Percentiles rank a stretch among this genome's conserved stretches.
phyloP scores from a whole-genome alignment of 2,797 vertebrate species.

The Labroides dimidiatus region DNA sequence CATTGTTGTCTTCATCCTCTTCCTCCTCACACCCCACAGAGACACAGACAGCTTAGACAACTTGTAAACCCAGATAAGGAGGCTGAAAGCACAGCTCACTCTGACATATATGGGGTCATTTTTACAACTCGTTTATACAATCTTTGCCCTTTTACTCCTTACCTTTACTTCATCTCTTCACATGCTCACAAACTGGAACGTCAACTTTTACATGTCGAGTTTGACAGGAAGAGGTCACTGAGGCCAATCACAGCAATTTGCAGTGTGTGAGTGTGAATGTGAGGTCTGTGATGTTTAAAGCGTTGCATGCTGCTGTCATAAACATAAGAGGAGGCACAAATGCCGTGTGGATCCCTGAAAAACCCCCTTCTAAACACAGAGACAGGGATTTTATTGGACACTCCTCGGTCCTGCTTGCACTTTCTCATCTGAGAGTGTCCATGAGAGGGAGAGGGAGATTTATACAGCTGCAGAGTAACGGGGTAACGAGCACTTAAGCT shows the following conservation, averaged over 20 bases:
- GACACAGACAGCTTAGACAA: slow-evolving; percentile 56
- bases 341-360: slow-evolving; percentile 31
- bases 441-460: slow-evolving; percentile 60
- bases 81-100: slow-evolving; percentile 64
- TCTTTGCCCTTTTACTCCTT: slow-evolving; percentile 66
- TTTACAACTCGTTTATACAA: slow-evolving; percentile 76
- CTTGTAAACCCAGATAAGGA: slow-evolving; percentile 75
- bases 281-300: slow-evolving; percentile 50
- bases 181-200: slow-evolving; percentile 61
- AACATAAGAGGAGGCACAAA: slow-evolving; percentile 56
- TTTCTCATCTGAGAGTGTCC: slow-evolving; percentile 32
- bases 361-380: slow-evolving; percentile 2
- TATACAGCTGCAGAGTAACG: slow-evolving; percentile 71
- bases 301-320: slow-evolving; percentile 51
- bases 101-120: slow-evolving; percentile 69
- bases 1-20: not conserved
- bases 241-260: slow-evolving; percentile 52
- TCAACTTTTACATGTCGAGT: slow-evolving; percentile 60
- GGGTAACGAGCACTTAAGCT: slow-evolving; percentile 76
- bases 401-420: slow-evolving; percentile 42
- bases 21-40: slow-evolving; percentile 46
- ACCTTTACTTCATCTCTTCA: slow-evolving; percentile 56
- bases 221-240: slow-evolving; percentile 53
- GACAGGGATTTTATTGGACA: slow-evolving; percentile 56
- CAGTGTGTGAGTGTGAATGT: slow-evolving; percentile 10